Conservation (phyloP, 2,797 vertebrate species). For the Naso thynnoides region DNA sequence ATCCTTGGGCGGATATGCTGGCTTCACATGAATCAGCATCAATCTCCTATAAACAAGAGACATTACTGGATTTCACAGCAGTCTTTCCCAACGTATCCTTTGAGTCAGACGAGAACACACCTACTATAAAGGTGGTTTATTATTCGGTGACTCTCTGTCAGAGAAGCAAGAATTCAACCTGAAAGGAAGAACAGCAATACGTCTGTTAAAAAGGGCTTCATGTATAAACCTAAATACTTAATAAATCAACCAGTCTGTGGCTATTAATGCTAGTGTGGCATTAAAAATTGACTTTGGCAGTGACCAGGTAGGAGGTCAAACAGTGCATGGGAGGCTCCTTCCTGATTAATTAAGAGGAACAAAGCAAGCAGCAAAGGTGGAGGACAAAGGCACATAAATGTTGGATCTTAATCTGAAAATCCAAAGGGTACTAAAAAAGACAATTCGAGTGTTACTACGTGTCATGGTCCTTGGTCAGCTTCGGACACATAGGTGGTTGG, state of each 20-base stretch:
- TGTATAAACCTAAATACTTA: not conserved
- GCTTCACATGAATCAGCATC: conserved; percentile 50
- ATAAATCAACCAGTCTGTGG: not conserved
- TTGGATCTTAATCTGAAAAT: not conserved
- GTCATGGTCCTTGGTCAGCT: no score
- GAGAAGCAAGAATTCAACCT: conserved; percentile 9
- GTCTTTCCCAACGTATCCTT: conserved; percentile 18
- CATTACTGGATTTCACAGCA: conserved; percentile 38
- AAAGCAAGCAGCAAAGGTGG: conserved; percentile 27
- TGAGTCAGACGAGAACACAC: not conserved
- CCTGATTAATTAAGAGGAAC: conserved; percentile 32
- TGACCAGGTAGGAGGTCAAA: conserved; percentile 32
- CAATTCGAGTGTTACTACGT: no score
- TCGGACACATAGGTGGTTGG: no score
- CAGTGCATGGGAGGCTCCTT: conserved; percentile 36
- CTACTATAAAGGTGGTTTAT: conserved; percentile 7
- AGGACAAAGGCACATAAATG: not conserved
- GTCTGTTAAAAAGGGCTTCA: not conserved
- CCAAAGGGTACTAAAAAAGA: not conserved
- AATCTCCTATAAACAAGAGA: conserved; percentile 35
- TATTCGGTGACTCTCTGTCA: conserved; percentile 25
- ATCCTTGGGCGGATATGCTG: conserved; percentile 60
- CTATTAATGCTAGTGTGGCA: not conserved
- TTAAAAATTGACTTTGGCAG: conserved; percentile 15
- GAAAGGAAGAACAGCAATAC: conserved; percentile 3